Evolutionary conservation across 2,888 invertebrate genomes (phyloP).

Genomic region (Polia nebulosa): DNA sequence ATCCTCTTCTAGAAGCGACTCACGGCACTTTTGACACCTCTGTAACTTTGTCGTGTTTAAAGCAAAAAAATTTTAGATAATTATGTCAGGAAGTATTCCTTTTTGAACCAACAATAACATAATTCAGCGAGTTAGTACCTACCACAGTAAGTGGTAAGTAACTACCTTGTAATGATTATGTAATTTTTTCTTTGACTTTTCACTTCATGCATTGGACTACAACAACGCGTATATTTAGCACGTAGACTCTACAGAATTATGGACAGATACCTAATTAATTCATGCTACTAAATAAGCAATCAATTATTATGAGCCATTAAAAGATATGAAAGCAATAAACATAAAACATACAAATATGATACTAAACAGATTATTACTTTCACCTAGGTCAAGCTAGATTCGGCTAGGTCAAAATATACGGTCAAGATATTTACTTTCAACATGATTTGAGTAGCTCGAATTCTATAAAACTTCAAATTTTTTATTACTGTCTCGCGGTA

Average conservation of each 20-base stretch:
- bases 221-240: background rate
- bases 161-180: too few species aligned
- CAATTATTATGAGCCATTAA: slow-evolving; percentile 36
- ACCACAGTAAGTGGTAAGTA: too few species aligned
- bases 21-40: too few species aligned
- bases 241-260: background rate
- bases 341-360: slow-evolving; percentile 57
- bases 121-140: too few species aligned
- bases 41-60: too few species aligned
- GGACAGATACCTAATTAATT: slow-evolving; percentile 13
- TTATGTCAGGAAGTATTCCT: too few species aligned
- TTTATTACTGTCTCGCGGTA: too few species aligned
- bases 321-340: slow-evolving; percentile 62
- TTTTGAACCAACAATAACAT: too few species aligned
- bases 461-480: slow-evolving; percentile 8
- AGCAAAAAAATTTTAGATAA: too few species aligned
- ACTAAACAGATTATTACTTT: slow-evolving; percentile 44
- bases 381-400: slow-evolving; percentile 48
- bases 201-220: background rate
- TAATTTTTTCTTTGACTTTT: background rate
- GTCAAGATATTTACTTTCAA: slow-evolving; percentile 41
- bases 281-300: slow-evolving; percentile 22
- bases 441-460: slow-evolving; percentile 12
- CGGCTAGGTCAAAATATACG: slow-evolving; percentile 38
- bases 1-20: too few species aligned